phyloP scores from a whole-genome alignment of 2,113 vertebrate genomes.

The Collichthys lucidus region DNA sequence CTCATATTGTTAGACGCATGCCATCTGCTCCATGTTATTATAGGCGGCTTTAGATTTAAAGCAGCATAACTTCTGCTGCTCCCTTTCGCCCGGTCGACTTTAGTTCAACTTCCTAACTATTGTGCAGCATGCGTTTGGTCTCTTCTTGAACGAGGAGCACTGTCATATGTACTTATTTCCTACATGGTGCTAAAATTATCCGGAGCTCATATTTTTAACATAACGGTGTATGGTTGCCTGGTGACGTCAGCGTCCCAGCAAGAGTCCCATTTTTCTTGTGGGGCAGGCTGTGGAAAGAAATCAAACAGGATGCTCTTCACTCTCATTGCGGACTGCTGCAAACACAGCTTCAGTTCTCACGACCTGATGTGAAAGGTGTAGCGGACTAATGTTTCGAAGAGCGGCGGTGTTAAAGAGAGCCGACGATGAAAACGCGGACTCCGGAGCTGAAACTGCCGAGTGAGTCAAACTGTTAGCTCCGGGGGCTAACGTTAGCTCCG shows the following conservation, averaged over 20 bases:
- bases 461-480: conserved; percentile 75
- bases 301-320: conserved; percentile 49
- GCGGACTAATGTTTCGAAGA: conserved; percentile 63
- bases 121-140: neutral
- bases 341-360: neutral
- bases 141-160: neutral
- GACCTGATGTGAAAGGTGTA: conserved; percentile 1
- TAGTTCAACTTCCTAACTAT: neutral
- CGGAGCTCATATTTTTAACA: neutral
- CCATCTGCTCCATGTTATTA: conserved; percentile 80
- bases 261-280: neutral
- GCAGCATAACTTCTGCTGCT: conserved; percentile 27
- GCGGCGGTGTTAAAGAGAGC: conserved; percentile 35
- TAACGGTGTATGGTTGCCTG: conserved; percentile 47
- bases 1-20: conserved; percentile 47
- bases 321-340: neutral
- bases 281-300: conserved; percentile 20
- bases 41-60: conserved; percentile 59
- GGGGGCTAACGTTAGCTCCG: conserved; percentile 60
- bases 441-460: conserved; percentile 81
- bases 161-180: too few relatives aligned
- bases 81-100: conserved; percentile 52
- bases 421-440: conserved; percentile 75
- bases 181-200: too few relatives aligned
- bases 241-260: conserved; percentile 77